Conservation (phyloP, 2,888 invertebrate species). For the Parnassius glacialis region DNA sequence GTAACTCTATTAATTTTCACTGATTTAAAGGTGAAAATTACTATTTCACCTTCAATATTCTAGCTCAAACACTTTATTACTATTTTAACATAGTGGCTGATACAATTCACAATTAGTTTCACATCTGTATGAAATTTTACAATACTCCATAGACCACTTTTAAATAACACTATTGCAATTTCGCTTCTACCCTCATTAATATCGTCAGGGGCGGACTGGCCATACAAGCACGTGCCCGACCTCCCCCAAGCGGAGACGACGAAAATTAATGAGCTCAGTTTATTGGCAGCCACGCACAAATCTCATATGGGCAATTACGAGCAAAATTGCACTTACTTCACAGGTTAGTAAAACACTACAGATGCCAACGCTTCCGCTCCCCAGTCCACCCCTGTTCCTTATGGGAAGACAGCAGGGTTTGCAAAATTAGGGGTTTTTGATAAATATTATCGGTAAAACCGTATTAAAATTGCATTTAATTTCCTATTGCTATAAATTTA, state of each 20-base stretch:
- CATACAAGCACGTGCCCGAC: conserved; percentile 80
- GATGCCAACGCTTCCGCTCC: conserved; percentile 75
- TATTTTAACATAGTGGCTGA: conserved; percentile 38
- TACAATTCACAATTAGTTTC: conserved; percentile 73
- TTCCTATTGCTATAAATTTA: conserved; percentile 29
- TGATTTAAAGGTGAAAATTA: conserved; percentile 18
- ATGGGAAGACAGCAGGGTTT: conserved; percentile 78
- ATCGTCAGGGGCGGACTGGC: conserved; percentile 82
- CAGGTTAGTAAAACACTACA: conserved; percentile 76
- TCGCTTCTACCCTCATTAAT: conserved; percentile 81
- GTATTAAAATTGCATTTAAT: conserved; percentile 64
- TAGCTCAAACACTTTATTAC: conserved; percentile 31
- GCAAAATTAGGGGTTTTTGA: conserved; percentile 65
- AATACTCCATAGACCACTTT: conserved; percentile 69
- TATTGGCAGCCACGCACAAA: conserved; percentile 82
- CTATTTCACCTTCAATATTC: conserved; percentile 14
- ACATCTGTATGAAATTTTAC: conserved; percentile 58
- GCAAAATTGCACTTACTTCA: conserved; percentile 81
- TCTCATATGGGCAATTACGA: conserved; percentile 81
- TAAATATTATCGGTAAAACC: conserved; percentile 54
- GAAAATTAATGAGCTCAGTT: conserved; percentile 81
- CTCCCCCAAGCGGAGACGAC: conserved; percentile 80
- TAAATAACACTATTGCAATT: conserved; percentile 75
- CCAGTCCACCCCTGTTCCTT: conserved; percentile 79
- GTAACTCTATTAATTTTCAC: conserved; percentile 31